Evolutionary conservation across 2,888 invertebrate genomes (phyloP).

Genomic region (Masnerella sp.): DNA sequence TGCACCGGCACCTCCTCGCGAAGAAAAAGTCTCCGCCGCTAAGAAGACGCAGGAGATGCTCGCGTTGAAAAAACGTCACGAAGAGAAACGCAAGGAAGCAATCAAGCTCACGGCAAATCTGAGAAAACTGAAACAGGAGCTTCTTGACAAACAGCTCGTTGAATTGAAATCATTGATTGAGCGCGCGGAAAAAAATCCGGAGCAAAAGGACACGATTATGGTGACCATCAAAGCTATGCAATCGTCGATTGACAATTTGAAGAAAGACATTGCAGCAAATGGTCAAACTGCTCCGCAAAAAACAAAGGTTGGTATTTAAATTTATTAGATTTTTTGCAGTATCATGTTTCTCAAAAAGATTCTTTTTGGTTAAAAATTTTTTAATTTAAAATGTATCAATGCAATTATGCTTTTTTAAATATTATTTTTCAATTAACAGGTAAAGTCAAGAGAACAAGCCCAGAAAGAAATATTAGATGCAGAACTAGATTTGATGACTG

Average conservation of each 20-base stretch:
- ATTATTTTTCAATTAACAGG: conserved; percentile 68
- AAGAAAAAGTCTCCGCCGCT: conserved; percentile 77
- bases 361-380: neutral
- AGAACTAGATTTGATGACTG: conserved; percentile 93
- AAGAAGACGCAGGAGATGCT: conserved; percentile 80
- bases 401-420: no score
- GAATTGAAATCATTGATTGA: conserved; percentile 91
- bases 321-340: no score
- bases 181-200: conserved; percentile 87
- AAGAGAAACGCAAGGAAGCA: conserved; percentile 86
- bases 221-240: conserved; percentile 90
- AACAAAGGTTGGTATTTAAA: conserved; percentile 79
- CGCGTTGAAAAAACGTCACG: conserved; percentile 84
- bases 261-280: conserved; percentile 83
- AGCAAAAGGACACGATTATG: conserved; percentile 87
- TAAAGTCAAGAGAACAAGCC: conserved; percentile 87
- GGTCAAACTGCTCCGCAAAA: conserved; percentile 78
- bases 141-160: conserved; percentile 92
- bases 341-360: no score
- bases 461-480: conserved; percentile 94
- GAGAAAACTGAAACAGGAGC: conserved; percentile 89
- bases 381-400: neutral
- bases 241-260: conserved; percentile 88
- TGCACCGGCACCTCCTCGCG: conserved; percentile 65
- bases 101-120: conserved; percentile 88